Evolutionary conservation across 2,888 invertebrate species (phyloP), one percentile per base, ranked within the genome.

Genomic region (Aphodius sticticus): DNA sequence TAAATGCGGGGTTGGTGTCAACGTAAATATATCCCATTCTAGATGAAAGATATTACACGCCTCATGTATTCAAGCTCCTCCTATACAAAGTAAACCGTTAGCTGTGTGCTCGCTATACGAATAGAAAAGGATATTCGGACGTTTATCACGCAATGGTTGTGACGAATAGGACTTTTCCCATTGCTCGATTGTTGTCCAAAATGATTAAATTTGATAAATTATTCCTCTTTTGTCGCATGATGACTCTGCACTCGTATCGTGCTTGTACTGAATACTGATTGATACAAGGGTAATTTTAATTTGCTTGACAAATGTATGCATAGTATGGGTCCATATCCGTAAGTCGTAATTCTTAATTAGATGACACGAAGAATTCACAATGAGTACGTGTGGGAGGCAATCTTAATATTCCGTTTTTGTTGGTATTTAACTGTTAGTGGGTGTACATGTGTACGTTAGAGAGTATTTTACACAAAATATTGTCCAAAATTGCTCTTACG

Each of bases 1-100:
- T 53, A 53, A 53, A 53, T 53, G 53, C 53, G 53, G 53, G 53
- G 53, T 53, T 53, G 53, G 53, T 53, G 53, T 53, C 53, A 53
- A 53, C 53, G 53, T 53, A 53, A 53, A 53, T 53, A 53, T 12
- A 53, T 53, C 53, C 53, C 53, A 53, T 53, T 53, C 12, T 53
- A 53, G 53, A 53, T 53, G 53, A 53, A 53, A 53, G 53, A 53
- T 53, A 53, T 53, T 53, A 53, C 53, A 53, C 53, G 53, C 53
- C 53, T 53, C 53, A 53, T 53, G 53, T 53, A 53, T 53, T 53
- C 53, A 53, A 2, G 53, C 12, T 53, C 53, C 2, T 53, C 53
- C 53, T 53, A 53, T 2, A 53, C 53, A 53, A 53, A 53, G 53
- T 53, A 12, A 53, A 53, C 53, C 53, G 53, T 53, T 53, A 53